Base-by-base conservation (phyloP, 2,797 vertebrate species). In the Sebastiscus albofasciatus region DNA sequence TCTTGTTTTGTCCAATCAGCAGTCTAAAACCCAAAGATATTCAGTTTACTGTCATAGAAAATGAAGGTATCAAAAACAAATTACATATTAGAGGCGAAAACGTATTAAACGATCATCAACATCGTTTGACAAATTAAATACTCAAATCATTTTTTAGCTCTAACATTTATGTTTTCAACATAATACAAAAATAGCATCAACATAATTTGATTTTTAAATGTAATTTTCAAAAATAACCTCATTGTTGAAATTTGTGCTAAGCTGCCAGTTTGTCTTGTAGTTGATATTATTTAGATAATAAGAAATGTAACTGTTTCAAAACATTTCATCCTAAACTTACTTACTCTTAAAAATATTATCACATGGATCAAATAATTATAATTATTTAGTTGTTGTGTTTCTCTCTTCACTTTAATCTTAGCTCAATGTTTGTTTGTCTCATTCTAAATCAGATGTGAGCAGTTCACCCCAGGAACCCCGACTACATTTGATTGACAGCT, bases 401-500 rank as follows among this genome's bases (percentile, higher is more conserved):
- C 55, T 26, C 10, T 18, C 10, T 56, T 61, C 1, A 4, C 52
- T 29, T 16, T 8, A 58, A 72, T 24, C 42, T 58, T 33, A 69
- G 11, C 8, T 52, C 12, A 2, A 10, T 49, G 42, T 49, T 49
- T 20, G 11, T 79, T 52, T 67, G 59, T 56, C 33, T 80, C 54
- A 52, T 61, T 64, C 56, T 22, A 49, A 69, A n/a, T 68, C 46
- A 42, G 83, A 49, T 64, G 67, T 24, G 54, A 61, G 8, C 26
- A 13, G 14, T 46, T 83, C 55, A 39, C 52, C 36, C 14, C 56
- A 3, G 4, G 8, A 72, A 61, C 62, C 42, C 55, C 2, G 61
- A 10, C 58, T 22, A 1, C 16, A 2, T 56, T 75, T 90, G 90
- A 90, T 14, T 87, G 90, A 80, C 89, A 87, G 77, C 66, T 69